A percentile compares a stretch with the other conserved stretches of the same genome.
These are phyloP conservation scores for Hyperoodon ampullatus DNA, from an alignment of 2,113 vertebrate species.

Conservation along the genomic window DNA sequence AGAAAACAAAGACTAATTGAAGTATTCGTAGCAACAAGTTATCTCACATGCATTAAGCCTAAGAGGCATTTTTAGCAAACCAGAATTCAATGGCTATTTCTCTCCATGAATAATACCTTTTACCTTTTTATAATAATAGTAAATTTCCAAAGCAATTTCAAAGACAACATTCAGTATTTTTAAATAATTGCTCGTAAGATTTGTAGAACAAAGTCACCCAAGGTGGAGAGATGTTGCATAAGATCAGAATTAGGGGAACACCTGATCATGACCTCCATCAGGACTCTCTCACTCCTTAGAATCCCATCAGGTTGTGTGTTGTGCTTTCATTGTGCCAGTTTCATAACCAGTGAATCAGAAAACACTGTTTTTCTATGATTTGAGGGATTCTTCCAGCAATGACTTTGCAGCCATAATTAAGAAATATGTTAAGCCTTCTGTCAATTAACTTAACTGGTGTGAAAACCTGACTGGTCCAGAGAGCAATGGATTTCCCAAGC, in stretches of 20 bases:
- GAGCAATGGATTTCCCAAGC: constrained; percentile 73
- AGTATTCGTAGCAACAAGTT: neutral
- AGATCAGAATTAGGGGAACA: neutral
- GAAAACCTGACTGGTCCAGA: constrained; percentile 77
- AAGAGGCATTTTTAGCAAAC: neutral
- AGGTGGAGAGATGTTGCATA: neutral
- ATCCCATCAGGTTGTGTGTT: neutral
- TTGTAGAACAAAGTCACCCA: neutral
- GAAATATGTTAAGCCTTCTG: constrained; percentile 82
- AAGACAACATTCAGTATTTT: neutral
- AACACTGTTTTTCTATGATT: constrained; percentile 54
- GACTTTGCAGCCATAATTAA: constrained; percentile 79
- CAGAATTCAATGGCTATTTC: neutral
- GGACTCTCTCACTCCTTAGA: neutral
- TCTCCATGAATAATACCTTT: neutral
- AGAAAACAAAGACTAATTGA: constrained; percentile 20
- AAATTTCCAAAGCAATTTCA: neutral
- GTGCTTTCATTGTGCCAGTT: constrained; percentile 58
- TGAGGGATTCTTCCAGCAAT: constrained; percentile 72
- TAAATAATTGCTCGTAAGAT: neutral
- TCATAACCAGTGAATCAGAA: constrained; percentile 57
- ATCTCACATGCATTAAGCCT: neutral
- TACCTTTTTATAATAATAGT: neutral
- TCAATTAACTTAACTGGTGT: constrained; percentile 83
- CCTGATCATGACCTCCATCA: too few relatives aligned